phyloP scores from a whole-genome alignment of 2,888 invertebrate genomes.

The Calephelis perditalis region DNA sequence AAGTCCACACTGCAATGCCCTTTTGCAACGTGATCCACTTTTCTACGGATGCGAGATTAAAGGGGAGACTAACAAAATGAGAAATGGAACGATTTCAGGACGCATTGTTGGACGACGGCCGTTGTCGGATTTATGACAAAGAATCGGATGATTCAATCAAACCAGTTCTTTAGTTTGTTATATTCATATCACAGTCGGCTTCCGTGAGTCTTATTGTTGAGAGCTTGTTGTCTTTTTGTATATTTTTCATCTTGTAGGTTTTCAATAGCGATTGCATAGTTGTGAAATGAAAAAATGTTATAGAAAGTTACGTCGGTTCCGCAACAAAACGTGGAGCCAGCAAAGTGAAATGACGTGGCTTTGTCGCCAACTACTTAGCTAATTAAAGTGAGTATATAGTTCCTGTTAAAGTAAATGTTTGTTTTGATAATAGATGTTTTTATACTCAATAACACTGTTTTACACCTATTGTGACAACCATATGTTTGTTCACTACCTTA shows the following conservation, averaged over 20 bases:
- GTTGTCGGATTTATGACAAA: conserved; percentile 78
- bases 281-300: conserved; percentile 25
- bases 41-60: conserved; percentile 77
- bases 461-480: too few relatives aligned
- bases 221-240: conserved; percentile 51
- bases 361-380: conserved; percentile 18
- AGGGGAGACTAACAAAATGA: conserved; percentile 77
- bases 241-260: conserved; percentile 29
- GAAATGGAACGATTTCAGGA: conserved; percentile 77
- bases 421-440: too few relatives aligned
- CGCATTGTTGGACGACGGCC: conserved; percentile 73
- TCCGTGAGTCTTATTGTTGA: conserved; percentile 64
- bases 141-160: conserved; percentile 78
- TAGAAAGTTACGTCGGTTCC: conserved; percentile 12
- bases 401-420: too few relatives aligned
- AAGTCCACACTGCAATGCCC: conserved; percentile 69
- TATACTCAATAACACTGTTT: too few relatives aligned
- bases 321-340: conserved; percentile 11
- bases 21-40: conserved; percentile 76
- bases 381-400: conserved; percentile 12
- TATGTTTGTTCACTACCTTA: too few relatives aligned
- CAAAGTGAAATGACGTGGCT: conserved; percentile 14
- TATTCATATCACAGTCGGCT: conserved; percentile 66
- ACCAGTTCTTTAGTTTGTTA: conserved; percentile 74
- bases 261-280: conserved; percentile 24